Evolutionary conservation across 2,797 vertebrate species (phyloP).

Genomic region (Loris lydekkerianus): DNA sequence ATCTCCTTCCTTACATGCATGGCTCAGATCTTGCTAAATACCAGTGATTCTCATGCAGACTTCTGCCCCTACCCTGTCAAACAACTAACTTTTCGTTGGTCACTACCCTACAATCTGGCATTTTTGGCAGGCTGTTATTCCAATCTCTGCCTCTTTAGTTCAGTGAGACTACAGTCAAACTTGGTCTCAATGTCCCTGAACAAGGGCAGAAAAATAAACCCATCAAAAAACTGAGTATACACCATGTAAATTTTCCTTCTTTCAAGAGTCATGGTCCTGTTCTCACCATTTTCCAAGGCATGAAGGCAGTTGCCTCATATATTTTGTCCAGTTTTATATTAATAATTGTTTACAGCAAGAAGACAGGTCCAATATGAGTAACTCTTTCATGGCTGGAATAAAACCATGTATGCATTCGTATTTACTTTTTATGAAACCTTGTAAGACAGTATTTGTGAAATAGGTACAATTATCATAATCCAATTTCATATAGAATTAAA

Average conservation of each 20-base stretch:
- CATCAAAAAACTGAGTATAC: background rate
- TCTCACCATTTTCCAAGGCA: background rate
- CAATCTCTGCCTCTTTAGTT: background rate
- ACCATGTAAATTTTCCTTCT: background rate
- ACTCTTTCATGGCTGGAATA: constrained; percentile 1
- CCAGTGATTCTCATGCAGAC: background rate
- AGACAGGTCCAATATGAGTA: background rate
- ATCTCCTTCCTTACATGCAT: background rate
- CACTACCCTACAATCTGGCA: background rate
- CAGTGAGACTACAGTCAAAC: background rate
- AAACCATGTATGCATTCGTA: constrained; percentile 36
- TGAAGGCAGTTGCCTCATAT: background rate
- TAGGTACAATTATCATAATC: constrained; percentile 12
- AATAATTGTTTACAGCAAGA: background rate
- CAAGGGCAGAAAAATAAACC: background rate
- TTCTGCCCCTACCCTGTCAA: background rate
- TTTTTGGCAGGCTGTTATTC: background rate
- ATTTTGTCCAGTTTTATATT: constrained; percentile 40
- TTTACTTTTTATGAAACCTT: constrained; percentile 66
- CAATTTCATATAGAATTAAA: constrained; percentile 42
- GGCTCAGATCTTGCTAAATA: background rate
- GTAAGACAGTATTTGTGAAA: constrained; percentile 22
- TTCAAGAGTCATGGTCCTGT: background rate
- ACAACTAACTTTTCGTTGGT: background rate
- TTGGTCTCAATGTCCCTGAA: background rate